Evolutionary conservation across 2,888 invertebrate genomes (phyloP), one percentile per base, ranked within the genome.

Genomic region (Drosophila glabriapex): DNA sequence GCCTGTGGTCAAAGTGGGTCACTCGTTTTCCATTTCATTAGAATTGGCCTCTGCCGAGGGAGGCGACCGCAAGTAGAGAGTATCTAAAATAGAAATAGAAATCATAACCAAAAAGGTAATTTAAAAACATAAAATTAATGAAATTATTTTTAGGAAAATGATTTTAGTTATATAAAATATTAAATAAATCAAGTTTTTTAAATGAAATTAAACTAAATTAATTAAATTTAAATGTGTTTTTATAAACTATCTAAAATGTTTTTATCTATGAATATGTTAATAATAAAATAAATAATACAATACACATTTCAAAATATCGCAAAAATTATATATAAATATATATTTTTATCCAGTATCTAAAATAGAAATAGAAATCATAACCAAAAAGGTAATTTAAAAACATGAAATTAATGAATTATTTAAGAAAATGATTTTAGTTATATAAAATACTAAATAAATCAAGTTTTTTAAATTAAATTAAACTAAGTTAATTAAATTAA

Each of bases 1-100:
- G 59, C 54, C 29, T 65, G 52, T 58, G 61, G 71, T 77, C 67
- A 62, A 78, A 73, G n/a, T 75, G 66, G 80, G 78, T 76, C 71
- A 70, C 49, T 67, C 25, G 33, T 66, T 66, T 43, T 58, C 16
- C 28, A 54, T 72, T 77, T 80, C 74, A 58, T 63, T 61, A 66
- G 80, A 80, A 80, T 65, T 72, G 33, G 59, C 35, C 33, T 6
- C 22, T 35, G 43, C 43, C 29, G 16, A 52, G 16, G 28, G 16
- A 28, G 50, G 31, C 46, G 64, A 50, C 54, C 68, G 19, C 56
- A 68, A 37, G 12, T 25, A 19, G 9, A 37, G 12, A 9, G 43
- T 10, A 35, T 3, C 14, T 37, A 7, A 25, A 35, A 43, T n/a
- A 16, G 3, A 25, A 41, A 29, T 33, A 9, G n/a, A 56, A 56